Percentiles rank a stretch among this genome's conserved stretches.
These are phyloP conservation scores for Mechanitis messenoides DNA, from an alignment of 2,888 invertebrate genomes.

Conservation along the genomic window DNA sequence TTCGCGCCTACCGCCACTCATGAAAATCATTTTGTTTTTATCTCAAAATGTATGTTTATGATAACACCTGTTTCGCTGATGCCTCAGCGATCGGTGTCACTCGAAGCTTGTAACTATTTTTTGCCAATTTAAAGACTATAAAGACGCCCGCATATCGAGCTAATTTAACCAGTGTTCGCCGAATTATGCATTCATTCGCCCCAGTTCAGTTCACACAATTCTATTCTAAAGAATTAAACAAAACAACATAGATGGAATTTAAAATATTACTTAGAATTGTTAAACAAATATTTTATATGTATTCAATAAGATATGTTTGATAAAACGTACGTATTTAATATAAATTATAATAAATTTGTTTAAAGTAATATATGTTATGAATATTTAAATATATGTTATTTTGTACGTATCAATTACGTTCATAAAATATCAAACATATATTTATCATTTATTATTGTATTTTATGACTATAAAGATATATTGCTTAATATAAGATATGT, in stretches of 20 bases:
- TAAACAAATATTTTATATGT: too few species aligned
- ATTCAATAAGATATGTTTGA: too few species aligned
- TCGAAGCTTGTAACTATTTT: slow-evolving; percentile 70
- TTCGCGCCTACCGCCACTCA: slow-evolving; percentile 75
- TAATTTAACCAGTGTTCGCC: slow-evolving; percentile 74
- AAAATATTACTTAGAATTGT: neutral
- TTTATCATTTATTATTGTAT: too few species aligned
- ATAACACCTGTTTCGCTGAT: slow-evolving; percentile 77
- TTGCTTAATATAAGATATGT: too few species aligned
- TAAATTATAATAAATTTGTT: too few species aligned
- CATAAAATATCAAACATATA: too few species aligned
- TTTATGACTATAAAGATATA: too few species aligned
- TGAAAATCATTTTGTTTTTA: slow-evolving; percentile 77
- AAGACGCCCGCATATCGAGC: slow-evolving; percentile 73
- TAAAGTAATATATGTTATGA: too few species aligned
- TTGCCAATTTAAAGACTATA: slow-evolving; percentile 75
- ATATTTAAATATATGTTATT: too few species aligned
- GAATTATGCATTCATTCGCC: slow-evolving; percentile 66
- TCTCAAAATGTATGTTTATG: slow-evolving; percentile 76
- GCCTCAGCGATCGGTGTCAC: slow-evolving; percentile 75
- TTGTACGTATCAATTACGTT: too few species aligned
- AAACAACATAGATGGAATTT: neutral
- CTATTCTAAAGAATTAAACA: neutral
- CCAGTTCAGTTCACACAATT: slow-evolving; percentile 42
- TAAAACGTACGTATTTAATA: too few species aligned